Base-by-base conservation (phyloP, 2,797 vertebrate species). In the Borostomias antarcticus region DNA sequence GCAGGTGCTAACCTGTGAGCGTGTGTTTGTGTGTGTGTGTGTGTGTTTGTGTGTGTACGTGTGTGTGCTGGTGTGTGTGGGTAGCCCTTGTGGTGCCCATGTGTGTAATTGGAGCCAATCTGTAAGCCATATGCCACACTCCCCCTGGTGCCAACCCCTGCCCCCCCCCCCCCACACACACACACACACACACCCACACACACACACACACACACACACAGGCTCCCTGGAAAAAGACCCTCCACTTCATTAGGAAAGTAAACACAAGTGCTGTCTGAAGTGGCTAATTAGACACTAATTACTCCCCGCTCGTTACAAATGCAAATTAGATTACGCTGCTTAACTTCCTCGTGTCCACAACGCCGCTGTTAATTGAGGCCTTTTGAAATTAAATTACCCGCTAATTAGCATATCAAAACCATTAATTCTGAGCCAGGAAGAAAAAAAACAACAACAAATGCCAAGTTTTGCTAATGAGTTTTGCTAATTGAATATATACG, bases 351-450 rank as follows among this genome's bases (percentile, higher is more conserved):
- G 93, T 98, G 96, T 98, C 97, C 97, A 99, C 96, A 99, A 96
- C 95, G 95, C 93, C 93, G 95, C 95, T 97, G 95, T 96, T 99
- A 99, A 99, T 99, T 98, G 97, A 96, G 95, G 96, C 96, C 96
- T 97, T 98, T 99, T 98, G 96, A 99, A 99, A 98, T 98, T 98
- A 99, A 99, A 99, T 99, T 98, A 99, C 96, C 95, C 94, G 84
- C 95, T 98, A 97, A 99, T 99, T 99, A 99, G 96, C 97, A 99
- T 98, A 98, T 99, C 96, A 99, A 99, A 98, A 98, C 96, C 96
- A 98, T 97, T 98, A 95, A 98, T 98, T 98, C 94, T 80, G 90
- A 93, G 94, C 94, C 94, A 94, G 94, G 91, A 91, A 82, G 70
- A 81, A 81, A 91, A 92, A 93, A 94, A 94, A 92, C 93, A 95